phyloP scores from a whole-genome alignment of 2,113 vertebrate genomes.

The Charina bottae region DNA sequence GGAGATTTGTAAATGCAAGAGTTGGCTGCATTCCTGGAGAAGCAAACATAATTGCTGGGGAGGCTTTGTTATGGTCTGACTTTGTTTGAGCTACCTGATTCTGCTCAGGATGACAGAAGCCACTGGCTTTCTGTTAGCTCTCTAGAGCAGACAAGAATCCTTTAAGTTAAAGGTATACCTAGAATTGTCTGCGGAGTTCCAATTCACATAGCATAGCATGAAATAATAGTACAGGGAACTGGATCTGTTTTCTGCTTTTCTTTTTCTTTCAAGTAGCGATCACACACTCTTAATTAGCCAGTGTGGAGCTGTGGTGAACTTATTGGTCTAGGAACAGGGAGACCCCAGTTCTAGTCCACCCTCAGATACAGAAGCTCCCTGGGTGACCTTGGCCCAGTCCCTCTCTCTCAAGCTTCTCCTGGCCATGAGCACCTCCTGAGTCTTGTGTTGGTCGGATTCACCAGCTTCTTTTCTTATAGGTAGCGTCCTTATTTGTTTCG shows the following conservation, averaged over 20 bases:
- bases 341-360: no score
- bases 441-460: neutral
- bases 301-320: neutral
- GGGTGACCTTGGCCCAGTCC: neutral
- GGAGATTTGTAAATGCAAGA: slow-evolving; percentile 1
- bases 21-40: slow-evolving; percentile 6
- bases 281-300: neutral
- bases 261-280: neutral
- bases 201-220: neutral
- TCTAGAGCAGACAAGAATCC: neutral
- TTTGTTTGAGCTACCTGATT: neutral
- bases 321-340: neutral
- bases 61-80: neutral
- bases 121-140: neutral
- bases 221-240: neutral
- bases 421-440: neutral
- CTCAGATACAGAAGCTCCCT: neutral
- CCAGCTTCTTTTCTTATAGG: neutral
- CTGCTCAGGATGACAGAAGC: neutral
- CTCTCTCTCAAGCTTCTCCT: neutral
- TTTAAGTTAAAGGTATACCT: neutral
- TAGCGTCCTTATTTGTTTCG: neutral
- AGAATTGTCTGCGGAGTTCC: neutral
- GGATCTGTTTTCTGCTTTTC: neutral
- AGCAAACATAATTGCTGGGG: neutral